Base-by-base conservation (phyloP, 2,113 vertebrate genomes). In the Oophaga pumilio region DNA sequence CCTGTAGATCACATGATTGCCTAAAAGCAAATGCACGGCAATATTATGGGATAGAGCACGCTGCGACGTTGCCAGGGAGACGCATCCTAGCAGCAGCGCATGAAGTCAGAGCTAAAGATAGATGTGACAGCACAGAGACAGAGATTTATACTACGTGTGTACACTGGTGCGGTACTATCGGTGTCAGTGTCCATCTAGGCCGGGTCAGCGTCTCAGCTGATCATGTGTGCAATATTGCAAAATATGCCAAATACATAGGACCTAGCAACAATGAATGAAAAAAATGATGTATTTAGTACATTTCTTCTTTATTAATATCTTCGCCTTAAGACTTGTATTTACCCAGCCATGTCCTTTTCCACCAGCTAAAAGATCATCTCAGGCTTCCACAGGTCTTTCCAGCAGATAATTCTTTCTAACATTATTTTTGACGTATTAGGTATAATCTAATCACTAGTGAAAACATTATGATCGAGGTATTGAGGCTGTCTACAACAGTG, bases 91-190 rank as follows among this genome's bases (percentile, higher is more conserved):
- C 84, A 71, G 84, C 86, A 82, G 80, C 88, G 88, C 89, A 91
- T 91, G 90, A 91, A 89, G 90, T 91, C 89, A 91, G 88, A 89
- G 87, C 90, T 91, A 91, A 91, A 90, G 89, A 90, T 91, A 91
- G 89, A 74, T 59, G 88, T 91, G 90, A 91, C 89, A 89, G 86
- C 90, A 91, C 76, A 50, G 84, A 82, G 86, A 69, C 73, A 60
- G 49, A 24, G 77, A 52, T 15, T 64, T 76, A 60, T 59, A 64
- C 64, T 52, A 43, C 56, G 69, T 76, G 86, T 66, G 86, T 74
- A 28, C 66, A n/a, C 28, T 13, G 64, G 79, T 62, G 68, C 59
- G 14, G 28, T 82, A 74, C 77, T 81, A 80, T 82, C n/a, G 62
- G 56, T 73, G 78, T 69, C 68, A 73, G 62, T 57, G 77, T 73